Evolutionary conservation across 2,888 invertebrate species (phyloP).

Genomic region (Diogma glabrata): DNA sequence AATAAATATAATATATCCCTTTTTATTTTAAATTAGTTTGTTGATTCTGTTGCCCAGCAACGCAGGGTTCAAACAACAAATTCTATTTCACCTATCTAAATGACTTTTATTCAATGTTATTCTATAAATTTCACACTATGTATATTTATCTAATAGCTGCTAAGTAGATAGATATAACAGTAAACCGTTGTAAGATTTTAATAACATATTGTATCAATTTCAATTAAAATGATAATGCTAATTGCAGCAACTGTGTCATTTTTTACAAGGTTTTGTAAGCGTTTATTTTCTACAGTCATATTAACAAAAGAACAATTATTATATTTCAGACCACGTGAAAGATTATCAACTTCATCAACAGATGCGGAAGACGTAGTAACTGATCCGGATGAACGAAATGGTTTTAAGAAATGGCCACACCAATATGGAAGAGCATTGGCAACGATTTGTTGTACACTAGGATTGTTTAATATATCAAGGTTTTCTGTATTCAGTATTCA

Average conservation of each 20-base stretch:
- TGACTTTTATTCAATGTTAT: too few species aligned
- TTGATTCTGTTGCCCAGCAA: not conserved
- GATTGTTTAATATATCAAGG: slow-evolving; percentile 78
- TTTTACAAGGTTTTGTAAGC: not conserved
- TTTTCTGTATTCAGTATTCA: slow-evolving; percentile 77
- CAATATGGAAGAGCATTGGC: slow-evolving; percentile 68
- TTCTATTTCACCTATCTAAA: too few species aligned
- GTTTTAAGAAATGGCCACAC: slow-evolving; percentile 47
- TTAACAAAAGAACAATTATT: not conserved
- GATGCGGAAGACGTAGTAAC: slow-evolving; percentile 11
- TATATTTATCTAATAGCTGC: too few species aligned
- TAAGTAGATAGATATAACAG: too few species aligned
- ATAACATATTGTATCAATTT: too few species aligned
- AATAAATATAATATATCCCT: not conserved
- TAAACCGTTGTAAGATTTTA: too few species aligned
- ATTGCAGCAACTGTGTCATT: slow-evolving; percentile 6
- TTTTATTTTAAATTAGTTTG: not conserved
- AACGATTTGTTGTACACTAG: slow-evolving; percentile 73
- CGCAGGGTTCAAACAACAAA: too few species aligned
- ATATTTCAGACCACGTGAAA: not conserved
- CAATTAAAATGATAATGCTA: slow-evolving; percentile 8
- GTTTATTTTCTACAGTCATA: too few species aligned
- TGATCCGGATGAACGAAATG: slow-evolving; percentile 13
- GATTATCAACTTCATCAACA: slow-evolving; percentile 15
- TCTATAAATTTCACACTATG: too few species aligned